A percentile compares a stretch with the other conserved stretches of the same genome.
Conservation (phyloP, 35 echinoderm and acorn worm genomes). For the Apostichopus japonicus region DNA sequence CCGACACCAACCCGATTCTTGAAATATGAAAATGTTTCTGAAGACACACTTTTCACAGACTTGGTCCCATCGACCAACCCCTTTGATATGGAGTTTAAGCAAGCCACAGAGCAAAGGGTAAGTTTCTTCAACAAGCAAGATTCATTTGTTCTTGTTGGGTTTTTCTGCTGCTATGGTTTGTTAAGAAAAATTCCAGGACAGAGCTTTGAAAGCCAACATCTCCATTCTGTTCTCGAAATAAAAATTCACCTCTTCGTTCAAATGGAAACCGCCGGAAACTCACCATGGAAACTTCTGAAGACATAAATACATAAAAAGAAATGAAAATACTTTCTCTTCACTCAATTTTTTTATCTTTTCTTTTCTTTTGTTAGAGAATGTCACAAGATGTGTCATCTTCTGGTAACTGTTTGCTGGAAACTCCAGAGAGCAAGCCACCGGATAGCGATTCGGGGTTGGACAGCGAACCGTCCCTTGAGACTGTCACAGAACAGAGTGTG, state of each 20-base stretch:
- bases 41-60: slow-evolving; percentile 88
- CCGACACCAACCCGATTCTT: slow-evolving; percentile 94
- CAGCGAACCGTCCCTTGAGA: slow-evolving; percentile 6
- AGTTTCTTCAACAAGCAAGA: background rate
- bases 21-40: slow-evolving; percentile 86
- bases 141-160: background rate
- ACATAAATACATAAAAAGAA: too few relatives aligned
- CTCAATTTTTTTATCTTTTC: background rate
- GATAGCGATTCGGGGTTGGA: slow-evolving; percentile 20
- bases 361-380: background rate
- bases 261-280: background rate
- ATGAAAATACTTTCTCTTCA: too few relatives aligned
- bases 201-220: too few relatives aligned
- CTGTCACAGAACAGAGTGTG: background rate
- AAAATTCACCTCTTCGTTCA: background rate
- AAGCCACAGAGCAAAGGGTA: slow-evolving; percentile 67
- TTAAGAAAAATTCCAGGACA: too few relatives aligned
- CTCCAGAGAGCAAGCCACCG: background rate
- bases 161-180: too few relatives aligned
- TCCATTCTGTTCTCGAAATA: background rate
- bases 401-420: background rate
- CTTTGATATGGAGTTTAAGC: slow-evolving; percentile 88
- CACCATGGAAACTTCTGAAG: too few relatives aligned
- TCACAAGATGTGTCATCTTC: slow-evolving; percentile 9
- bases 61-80: slow-evolving; percentile 68